Base-by-base conservation (phyloP, 1,140 invertebrate genomes). In the Anastatus disparis region DNA sequence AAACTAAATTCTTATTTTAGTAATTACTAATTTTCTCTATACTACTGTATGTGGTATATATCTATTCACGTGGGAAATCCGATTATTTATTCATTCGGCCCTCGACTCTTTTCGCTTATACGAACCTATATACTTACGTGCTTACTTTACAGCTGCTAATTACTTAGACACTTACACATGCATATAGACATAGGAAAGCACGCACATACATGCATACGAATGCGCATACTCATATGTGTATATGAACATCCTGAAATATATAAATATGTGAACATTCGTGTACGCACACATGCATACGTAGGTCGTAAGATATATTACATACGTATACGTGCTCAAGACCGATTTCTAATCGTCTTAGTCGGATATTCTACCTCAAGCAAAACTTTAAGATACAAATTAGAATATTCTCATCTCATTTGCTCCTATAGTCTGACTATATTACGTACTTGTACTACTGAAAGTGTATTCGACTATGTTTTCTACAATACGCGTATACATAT, bases 31-130 rank as follows among this genome's bases (percentile, higher is more conserved):
- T 7, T n/a, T n/a, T n/a, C n/a, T n/a, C n/a, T 50, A 50, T 50
- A 50, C 15, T 2, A n/a, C 48, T 13, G 26, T 24, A 12, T 20
- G 17, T 46, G n/a, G 3, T 6, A 2, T 24, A 24, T 24, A 50
- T 20, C 48, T 50, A 24, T 3, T 50, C 22, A 1, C 24, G n/a
- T 26, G 26, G 26, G 22, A n/a, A 24, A 24, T 20, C 26, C 17
- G 61, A 50, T 63, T 63, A 63, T 46, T 63, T 63, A 63, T 63
- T 63, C 61, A 62, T 29, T 63, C 29, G n/a, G 29, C 26, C 12
- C n/a, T 9, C 38, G 26, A 15, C 24, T 59, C 10, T 13, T 26
- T 22, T 7, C 20, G 46, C 24, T n/a, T 26, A 26, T 59, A 22
- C 10, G 26, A 24, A 38, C 42, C 15, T 61, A 46, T 26, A 44